Conservation (phyloP, 2,797 vertebrate genomes). For the Myotis vivesi region DNA sequence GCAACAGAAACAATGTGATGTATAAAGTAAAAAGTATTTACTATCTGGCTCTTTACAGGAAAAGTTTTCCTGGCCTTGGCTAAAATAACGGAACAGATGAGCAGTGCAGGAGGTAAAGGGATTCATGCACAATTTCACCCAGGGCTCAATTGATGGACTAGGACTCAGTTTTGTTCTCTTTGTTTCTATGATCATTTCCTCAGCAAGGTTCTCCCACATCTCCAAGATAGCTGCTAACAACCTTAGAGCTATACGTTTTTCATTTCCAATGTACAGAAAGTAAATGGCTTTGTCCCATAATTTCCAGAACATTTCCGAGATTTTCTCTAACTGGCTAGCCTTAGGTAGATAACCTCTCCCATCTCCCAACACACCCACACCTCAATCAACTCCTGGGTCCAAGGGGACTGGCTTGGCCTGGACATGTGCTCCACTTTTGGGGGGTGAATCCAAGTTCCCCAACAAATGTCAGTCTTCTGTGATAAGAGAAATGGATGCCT, state of each 20-base stretch:
- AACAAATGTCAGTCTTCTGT: neutral
- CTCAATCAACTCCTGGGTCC: neutral
- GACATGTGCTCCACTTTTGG: rapidly evolving
- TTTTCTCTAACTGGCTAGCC: neutral
- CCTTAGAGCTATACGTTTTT: neutral
- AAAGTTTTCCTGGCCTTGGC: neutral
- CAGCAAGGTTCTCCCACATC: neutral
- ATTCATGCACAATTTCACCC: neutral
- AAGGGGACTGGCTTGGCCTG: too few species aligned
- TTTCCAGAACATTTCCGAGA: neutral
- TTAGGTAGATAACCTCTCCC: too few species aligned
- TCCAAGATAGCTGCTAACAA: neutral
- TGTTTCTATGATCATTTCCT: neutral
- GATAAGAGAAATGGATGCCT: neutral
- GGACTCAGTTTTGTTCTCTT: neutral
- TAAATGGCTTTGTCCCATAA: neutral
- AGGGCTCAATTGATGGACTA: rapidly evolving
- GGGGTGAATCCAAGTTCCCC: neutral
- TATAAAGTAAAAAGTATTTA: neutral
- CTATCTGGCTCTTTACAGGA: neutral
- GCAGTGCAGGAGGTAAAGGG: neutral
- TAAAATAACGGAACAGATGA: neutral
- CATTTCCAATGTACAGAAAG: neutral
- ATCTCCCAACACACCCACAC: neutral
- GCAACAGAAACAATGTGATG: neutral